Evolutionary conservation across 23 tunicate species (phyloP).

Genomic region (Corella eumyota): DNA sequence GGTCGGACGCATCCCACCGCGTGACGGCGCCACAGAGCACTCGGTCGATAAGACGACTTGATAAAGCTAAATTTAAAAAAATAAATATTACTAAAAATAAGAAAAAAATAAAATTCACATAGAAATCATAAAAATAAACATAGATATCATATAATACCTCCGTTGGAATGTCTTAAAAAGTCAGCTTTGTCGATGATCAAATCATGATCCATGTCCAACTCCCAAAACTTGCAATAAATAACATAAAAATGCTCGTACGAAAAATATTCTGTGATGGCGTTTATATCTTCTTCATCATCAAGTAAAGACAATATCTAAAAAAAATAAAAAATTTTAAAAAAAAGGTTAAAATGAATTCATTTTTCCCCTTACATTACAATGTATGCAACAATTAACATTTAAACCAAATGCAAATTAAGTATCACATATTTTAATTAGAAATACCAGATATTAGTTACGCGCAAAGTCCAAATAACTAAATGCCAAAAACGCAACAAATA

Average conservation of each 20-base stretch:
- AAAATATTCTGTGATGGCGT: constrained; percentile 69
- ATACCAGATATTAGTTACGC: no score
- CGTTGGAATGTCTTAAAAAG: constrained; percentile 58
- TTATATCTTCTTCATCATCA: constrained; percentile 84
- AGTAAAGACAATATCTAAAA: constrained; percentile 47
- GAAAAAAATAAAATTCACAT: neutral
- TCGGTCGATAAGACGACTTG: constrained; percentile 76
- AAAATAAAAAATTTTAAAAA: neutral
- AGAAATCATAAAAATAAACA: neutral
- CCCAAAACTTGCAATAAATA: constrained; percentile 98
- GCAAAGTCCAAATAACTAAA: no score
- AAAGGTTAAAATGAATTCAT: neutral
- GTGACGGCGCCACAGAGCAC: constrained; percentile 97
- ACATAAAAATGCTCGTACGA: constrained; percentile 98
- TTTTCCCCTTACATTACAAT: no score
- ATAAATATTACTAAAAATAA: neutral
- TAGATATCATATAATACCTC: constrained; percentile 36
- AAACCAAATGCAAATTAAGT: no score
- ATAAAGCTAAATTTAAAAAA: constrained; percentile 27
- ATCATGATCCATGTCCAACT: constrained; percentile 97
- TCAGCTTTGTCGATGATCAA: constrained; percentile 74
- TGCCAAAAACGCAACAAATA: no score
- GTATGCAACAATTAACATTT: no score
- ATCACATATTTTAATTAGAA: no score
- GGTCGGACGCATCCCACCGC: constrained; percentile 91